A percentile compares a stretch with the other conserved stretches of the same genome.
These are phyloP conservation scores for Gallinago solitaria DNA, from an alignment of 2,797 vertebrate genomes.

Conservation along the genomic window DNA sequence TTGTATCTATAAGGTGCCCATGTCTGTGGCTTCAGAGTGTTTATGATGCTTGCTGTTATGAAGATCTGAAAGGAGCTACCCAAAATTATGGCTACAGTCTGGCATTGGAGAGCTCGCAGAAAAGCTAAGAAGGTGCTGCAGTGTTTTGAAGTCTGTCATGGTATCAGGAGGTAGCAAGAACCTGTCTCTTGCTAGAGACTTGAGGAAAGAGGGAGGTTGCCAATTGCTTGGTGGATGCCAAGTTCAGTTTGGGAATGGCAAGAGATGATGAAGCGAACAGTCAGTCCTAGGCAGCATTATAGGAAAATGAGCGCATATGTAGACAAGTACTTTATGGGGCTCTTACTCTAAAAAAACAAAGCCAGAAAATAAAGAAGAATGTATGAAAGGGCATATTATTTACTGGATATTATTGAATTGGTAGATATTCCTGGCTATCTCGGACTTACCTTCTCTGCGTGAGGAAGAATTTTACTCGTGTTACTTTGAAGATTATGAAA, in stretches of 20 bases:
- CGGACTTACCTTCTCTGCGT: conserved; percentile 85
- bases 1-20: not conserved
- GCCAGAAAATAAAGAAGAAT: not conserved
- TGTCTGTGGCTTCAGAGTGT: not conserved
- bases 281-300: not conserved
- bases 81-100: not conserved
- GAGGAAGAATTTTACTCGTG: conserved; percentile 89
- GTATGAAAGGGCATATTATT: not conserved
- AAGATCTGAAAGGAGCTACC: not conserved
- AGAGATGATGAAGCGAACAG: not conserved
- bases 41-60: not conserved
- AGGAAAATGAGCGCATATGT: not conserved
- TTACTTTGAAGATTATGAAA: conserved; percentile 84
- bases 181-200: not conserved
- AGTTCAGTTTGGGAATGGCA: not conserved
- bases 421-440: conserved; percentile 88
- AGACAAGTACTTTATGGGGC: not conserved
- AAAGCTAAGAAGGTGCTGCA: not conserved
- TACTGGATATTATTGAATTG: conserved; percentile 31
- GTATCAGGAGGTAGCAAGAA: conserved; percentile 1
- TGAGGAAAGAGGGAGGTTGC: not conserved
- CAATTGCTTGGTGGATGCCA: not conserved
- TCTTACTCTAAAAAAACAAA: not conserved
- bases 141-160: not conserved
- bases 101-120: not conserved